These are phyloP conservation scores for Calyptommatus sinebrachiatus DNA, from an alignment of 2,113 vertebrate genomes.

Conservation along the genomic window DNA sequence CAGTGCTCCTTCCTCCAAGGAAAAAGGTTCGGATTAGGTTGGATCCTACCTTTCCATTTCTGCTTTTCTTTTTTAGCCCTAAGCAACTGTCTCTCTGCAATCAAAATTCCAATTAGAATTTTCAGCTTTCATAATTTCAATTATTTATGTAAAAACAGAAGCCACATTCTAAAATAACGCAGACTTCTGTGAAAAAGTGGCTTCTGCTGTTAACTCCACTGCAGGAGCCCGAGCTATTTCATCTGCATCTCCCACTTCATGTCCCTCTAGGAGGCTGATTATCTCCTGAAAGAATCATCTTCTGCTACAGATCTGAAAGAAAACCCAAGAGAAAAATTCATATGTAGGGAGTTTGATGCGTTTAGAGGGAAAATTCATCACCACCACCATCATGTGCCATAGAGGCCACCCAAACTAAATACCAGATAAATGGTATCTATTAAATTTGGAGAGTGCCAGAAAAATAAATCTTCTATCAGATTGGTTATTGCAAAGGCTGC, in stretches of 20 bases:
- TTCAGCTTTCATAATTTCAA: conserved; percentile 60
- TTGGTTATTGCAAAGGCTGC: too few species aligned
- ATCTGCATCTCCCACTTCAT: conserved; percentile 45
- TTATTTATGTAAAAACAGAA: conserved; percentile 67
- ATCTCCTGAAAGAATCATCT: conserved; percentile 38
- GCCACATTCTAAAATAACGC: conserved; percentile 60
- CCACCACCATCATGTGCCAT: too few species aligned
- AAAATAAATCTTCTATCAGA: too few species aligned
- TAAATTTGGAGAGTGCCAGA: too few species aligned
- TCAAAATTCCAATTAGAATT: conserved; percentile 46
- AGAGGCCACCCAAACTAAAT: too few species aligned
- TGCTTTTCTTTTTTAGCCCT: too few species aligned
- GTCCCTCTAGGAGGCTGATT: conserved; percentile 65
- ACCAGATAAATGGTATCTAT: too few species aligned
- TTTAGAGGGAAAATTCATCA: conserved; percentile 35
- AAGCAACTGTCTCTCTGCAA: background rate
- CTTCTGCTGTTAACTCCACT: conserved; percentile 46
- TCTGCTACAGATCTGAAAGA: conserved; percentile 39
- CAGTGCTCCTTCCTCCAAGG: too few species aligned
- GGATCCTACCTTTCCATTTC: too few species aligned
- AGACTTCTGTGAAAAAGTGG: conserved; percentile 47
- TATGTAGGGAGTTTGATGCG: conserved; percentile 39
- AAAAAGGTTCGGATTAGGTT: too few species aligned
- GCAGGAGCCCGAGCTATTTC: conserved; percentile 18
- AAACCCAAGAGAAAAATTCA: conserved; percentile 47